Evolutionary conservation across 2,113 vertebrate genomes (phyloP).

Genomic region (Eidolon helvum): DNA sequence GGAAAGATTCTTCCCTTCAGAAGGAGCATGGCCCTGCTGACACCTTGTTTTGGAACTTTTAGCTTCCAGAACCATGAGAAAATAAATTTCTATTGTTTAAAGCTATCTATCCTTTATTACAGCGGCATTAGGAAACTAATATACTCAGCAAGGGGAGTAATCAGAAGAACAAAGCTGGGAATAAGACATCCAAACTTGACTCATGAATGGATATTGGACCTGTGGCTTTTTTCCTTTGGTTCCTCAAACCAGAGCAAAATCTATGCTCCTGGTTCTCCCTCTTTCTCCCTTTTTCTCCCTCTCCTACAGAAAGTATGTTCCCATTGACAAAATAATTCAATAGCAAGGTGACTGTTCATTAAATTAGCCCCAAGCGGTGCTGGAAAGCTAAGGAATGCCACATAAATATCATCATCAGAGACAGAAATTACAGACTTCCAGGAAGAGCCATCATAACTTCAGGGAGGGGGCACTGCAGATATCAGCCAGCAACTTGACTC

Average conservation of each 20-base stretch:
- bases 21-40: neutral
- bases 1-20: neutral
- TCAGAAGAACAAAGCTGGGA: neutral
- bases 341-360: neutral
- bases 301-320: neutral
- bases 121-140: neutral
- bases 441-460: neutral
- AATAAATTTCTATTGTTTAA: neutral
- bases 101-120: neutral
- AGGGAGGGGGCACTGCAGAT: accelerated
- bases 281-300: no score
- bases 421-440: neutral
- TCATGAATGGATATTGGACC: no score
- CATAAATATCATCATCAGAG: neutral
- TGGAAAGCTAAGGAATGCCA: neutral
- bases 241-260: neutral
- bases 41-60: neutral
- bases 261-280: neutral
- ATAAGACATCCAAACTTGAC: neutral
- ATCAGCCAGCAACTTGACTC: neutral
- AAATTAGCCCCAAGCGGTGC: neutral
- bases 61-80: neutral
- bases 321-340: neutral
- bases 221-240: neutral
- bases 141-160: neutral